phyloP scores from a whole-genome alignment of 2,797 vertebrate genomes.

The Todus mexicanus region DNA sequence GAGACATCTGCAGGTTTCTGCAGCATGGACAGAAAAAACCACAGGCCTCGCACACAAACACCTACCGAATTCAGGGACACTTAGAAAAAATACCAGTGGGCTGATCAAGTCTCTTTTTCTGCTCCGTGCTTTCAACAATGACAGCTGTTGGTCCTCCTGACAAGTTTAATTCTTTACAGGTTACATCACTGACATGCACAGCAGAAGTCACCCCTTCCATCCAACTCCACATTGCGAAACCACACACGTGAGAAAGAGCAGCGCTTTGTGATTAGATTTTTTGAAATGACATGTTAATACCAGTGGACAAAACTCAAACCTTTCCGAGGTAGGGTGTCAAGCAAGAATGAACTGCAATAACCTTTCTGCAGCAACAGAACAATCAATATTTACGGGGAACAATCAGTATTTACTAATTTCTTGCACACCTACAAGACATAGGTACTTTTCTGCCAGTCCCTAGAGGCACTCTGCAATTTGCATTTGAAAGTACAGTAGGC shows the following conservation, averaged over 20 bases:
- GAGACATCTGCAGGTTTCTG: background rate
- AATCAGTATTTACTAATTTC: background rate
- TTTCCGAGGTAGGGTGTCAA: background rate
- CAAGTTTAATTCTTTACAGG: constrained; percentile 3
- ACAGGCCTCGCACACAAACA: background rate
- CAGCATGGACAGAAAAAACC: background rate
- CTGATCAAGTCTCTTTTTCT: background rate
- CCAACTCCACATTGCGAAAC: background rate
- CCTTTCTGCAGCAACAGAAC: background rate
- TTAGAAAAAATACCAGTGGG: background rate
- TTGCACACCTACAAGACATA: background rate
- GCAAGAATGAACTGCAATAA: background rate
- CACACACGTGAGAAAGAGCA: background rate
- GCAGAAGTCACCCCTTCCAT: constrained; percentile 10
- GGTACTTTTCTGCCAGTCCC: background rate
- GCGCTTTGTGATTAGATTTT: background rate
- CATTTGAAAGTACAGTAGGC: constrained; percentile 5
- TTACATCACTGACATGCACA: background rate
- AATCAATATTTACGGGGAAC: background rate
- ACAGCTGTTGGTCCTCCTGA: background rate
- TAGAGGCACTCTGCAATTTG: background rate
- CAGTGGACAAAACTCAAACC: background rate
- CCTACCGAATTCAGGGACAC: background rate
- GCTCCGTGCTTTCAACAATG: background rate
- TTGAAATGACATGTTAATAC: background rate